A percentile compares a stretch with the other conserved stretches of the same genome.
Conservation (phyloP, 1,140 invertebrate species). For the Drosophila ohnishii region DNA sequence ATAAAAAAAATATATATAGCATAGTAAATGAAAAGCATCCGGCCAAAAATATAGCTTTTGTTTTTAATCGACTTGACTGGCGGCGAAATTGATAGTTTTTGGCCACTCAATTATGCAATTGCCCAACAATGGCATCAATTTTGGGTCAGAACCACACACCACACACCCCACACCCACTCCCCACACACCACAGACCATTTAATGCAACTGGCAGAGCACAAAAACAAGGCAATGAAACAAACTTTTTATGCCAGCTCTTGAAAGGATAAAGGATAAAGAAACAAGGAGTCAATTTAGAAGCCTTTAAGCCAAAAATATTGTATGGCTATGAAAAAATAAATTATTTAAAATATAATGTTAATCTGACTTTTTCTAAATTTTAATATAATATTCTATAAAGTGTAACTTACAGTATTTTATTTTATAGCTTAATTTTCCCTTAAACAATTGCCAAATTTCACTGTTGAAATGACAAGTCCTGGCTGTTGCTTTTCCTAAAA, state of each 20-base stretch:
- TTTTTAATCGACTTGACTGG: constrained; percentile 22
- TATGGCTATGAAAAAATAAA: neutral
- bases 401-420: neutral
- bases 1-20: neutral
- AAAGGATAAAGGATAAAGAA: constrained; percentile 11
- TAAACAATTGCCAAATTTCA: too few species aligned
- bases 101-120: constrained; percentile 62
- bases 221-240: constrained; percentile 17
- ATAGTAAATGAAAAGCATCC: neutral
- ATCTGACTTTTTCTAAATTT: neutral
- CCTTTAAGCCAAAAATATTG: neutral
- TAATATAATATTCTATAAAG: neutral
- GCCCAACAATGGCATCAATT: constrained; percentile 25
- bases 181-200: constrained; percentile 14
- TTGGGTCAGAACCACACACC: neutral
- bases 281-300: too few species aligned
- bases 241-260: constrained; percentile 3
- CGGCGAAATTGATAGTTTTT: constrained; percentile 33
- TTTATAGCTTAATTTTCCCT: neutral
- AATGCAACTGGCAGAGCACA: constrained; percentile 12
- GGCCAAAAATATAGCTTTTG: neutral
- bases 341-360: neutral
- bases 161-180: neutral
- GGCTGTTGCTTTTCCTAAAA: neutral
- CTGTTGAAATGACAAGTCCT: neutral